phyloP scores from a whole-genome alignment of 2,797 vertebrate species.

The Pseudochirops corinnae region DNA sequence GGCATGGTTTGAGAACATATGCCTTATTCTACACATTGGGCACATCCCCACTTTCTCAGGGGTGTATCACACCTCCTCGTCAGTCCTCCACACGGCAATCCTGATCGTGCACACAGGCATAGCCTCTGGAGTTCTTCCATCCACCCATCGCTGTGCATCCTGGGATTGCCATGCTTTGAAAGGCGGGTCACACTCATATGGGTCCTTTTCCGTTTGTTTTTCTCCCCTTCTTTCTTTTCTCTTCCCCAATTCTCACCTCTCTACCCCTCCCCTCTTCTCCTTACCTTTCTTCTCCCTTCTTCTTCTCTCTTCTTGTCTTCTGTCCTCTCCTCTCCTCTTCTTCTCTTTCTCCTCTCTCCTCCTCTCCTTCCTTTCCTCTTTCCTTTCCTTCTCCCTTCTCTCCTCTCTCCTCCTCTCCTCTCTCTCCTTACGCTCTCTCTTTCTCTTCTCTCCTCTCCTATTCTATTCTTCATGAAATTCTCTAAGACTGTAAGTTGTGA shows the following conservation, averaged over 20 bases:
- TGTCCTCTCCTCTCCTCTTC: neutral
- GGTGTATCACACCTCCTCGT: neutral
- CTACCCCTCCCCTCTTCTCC: neutral
- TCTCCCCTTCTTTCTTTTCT: neutral
- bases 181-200: neutral
- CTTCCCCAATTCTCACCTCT: neutral
- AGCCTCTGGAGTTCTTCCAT: neutral
- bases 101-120: neutral
- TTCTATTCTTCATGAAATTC: neutral
- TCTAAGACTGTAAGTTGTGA: neutral
- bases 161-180: neutral
- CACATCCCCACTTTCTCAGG: neutral
- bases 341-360: too few relatives aligned
- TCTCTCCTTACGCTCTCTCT: too few relatives aligned
- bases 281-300: too few relatives aligned
- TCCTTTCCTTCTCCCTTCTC: too few relatives aligned
- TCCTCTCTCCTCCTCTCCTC: too few relatives aligned
- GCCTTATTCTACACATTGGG: neutral
- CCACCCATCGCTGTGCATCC: neutral
- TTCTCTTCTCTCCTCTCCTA: neutral
- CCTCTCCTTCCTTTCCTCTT: too few relatives aligned
- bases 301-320: too few relatives aligned
- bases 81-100: neutral
- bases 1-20: neutral
- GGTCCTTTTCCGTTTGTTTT: neutral